These are phyloP conservation scores for Pardalotus punctatus DNA, from an alignment of 2,113 vertebrate genomes.

Conservation along the genomic window DNA sequence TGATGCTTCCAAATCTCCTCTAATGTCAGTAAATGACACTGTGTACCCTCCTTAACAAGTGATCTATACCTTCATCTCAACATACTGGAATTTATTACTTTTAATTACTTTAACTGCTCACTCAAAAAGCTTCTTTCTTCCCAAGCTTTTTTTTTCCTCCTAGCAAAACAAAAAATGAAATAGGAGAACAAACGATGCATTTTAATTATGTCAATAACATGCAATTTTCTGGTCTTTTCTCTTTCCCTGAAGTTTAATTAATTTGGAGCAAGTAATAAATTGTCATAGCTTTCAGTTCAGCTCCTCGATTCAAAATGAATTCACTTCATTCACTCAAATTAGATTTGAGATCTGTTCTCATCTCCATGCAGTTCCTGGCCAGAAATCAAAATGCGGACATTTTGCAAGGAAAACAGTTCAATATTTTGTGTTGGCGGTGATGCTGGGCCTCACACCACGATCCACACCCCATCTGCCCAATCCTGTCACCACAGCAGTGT, in stretches of 20 bases:
- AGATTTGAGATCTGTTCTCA: not conserved
- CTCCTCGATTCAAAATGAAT: slow-evolving; percentile 20
- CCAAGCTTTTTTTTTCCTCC: not conserved
- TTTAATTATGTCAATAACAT: slow-evolving; percentile 50
- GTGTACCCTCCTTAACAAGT: not conserved
- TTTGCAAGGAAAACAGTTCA: not conserved
- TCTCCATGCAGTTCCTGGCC: not conserved
- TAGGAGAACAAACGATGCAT: not conserved
- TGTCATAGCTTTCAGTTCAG: not conserved
- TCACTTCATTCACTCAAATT: not conserved
- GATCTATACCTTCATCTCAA: slow-evolving; percentile 8
- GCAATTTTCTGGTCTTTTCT: slow-evolving; percentile 43
- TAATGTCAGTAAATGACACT: not conserved
- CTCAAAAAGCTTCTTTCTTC: not conserved
- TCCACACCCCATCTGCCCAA: not conserved
- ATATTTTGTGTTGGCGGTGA: not conserved
- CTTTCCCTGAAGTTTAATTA: slow-evolving; percentile 49
- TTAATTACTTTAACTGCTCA: slow-evolving; percentile 36
- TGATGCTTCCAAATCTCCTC: not conserved
- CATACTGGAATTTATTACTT: not conserved
- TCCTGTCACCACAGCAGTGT: too few species aligned
- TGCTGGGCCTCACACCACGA: not conserved
- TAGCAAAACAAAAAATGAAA: slow-evolving; percentile 16
- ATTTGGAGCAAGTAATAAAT: slow-evolving; percentile 49
- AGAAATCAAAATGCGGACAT: not conserved